A percentile compares a stretch with the other conserved stretches of the same genome.
These are phyloP conservation scores for Drosophila ambigua DNA, from an alignment of 1,140 invertebrate genomes.

Conservation along the genomic window DNA sequence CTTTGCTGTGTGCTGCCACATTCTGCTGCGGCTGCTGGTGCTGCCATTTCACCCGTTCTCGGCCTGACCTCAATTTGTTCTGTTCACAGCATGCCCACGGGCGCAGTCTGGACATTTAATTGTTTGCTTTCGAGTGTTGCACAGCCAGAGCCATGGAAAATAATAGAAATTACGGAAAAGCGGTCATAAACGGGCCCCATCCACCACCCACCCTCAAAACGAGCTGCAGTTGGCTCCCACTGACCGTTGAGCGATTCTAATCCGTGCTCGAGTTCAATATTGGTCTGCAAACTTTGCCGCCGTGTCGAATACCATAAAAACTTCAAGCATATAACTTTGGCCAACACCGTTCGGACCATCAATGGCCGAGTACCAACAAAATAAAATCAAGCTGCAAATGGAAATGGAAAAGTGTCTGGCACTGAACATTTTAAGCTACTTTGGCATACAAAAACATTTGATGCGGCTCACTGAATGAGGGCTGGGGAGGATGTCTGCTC, in stretches of 20 bases:
- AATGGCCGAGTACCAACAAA: conserved; percentile 31
- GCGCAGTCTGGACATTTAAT: conserved; percentile 78
- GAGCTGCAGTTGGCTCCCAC: conserved; percentile 45
- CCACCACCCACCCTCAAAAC: conserved; percentile 21
- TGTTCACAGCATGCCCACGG: conserved; percentile 72
- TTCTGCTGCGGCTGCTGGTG: neutral
- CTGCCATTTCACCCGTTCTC: conserved; percentile 35
- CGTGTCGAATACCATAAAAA: conserved; percentile 33
- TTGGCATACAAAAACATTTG: conserved; percentile 61
- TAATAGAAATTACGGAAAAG: conserved; percentile 79
- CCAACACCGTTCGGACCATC: conserved; percentile 21
- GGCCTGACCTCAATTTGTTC: conserved; percentile 75
- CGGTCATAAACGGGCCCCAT: conserved; percentile 59
- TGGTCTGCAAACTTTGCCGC: conserved; percentile 71
- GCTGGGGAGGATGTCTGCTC: conserved; percentile 8
- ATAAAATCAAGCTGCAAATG: conserved; percentile 6
- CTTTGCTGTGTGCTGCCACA: conserved; percentile 1
- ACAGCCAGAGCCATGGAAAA: conserved; percentile 53
- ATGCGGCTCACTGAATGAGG: conserved; percentile 47
- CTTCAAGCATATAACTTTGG: conserved; percentile 49
- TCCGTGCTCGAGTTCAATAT: conserved; percentile 51
- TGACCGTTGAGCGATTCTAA: conserved; percentile 28
- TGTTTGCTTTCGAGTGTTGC: conserved; percentile 67
- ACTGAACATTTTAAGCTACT: conserved; percentile 59
- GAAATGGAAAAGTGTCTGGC: conserved; percentile 14